Conservation (phyloP, 2,888 invertebrate genomes). For the Megamerina dolium region DNA sequence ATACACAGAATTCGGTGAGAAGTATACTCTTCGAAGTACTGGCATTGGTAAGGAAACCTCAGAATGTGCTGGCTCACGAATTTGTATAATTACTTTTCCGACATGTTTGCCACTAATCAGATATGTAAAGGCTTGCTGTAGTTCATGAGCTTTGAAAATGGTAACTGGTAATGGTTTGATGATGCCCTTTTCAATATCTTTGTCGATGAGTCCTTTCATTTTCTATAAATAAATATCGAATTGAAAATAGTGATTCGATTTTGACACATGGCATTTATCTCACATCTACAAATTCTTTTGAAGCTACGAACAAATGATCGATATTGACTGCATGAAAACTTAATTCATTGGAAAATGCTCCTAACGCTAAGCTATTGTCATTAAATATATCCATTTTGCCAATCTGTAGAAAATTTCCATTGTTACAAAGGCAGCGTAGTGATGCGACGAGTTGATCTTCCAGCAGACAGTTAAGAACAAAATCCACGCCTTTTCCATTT, state of each 20-base stretch:
- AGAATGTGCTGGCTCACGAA: constrained; percentile 33
- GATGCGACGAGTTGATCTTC: constrained; percentile 82
- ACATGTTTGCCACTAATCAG: constrained; percentile 70
- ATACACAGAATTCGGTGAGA: constrained; percentile 48
- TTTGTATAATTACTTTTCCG: constrained; percentile 60
- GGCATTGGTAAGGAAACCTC: constrained; percentile 34
- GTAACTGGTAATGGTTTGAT: constrained; percentile 64
- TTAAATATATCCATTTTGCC: constrained; percentile 75
- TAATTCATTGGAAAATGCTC: constrained; percentile 63
- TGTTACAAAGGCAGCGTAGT: constrained; percentile 55
- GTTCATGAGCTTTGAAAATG: constrained; percentile 59
- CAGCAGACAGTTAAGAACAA: constrained; percentile 85
- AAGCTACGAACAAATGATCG: constrained; percentile 59
- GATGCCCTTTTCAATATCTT: constrained; percentile 61
- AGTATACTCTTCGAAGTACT: constrained; percentile 37
- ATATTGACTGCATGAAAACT: constrained; percentile 74
- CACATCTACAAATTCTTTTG: constrained; percentile 46
- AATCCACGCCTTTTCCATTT: constrained; percentile 80
- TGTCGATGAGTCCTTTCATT: constrained; percentile 55
- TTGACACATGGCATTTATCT: too few species aligned
- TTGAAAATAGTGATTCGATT: too few species aligned
- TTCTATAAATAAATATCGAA: constrained; percentile 24
- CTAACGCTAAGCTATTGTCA: constrained; percentile 61
- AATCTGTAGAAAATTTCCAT: constrained; percentile 75
- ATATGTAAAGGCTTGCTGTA: constrained; percentile 66